phyloP scores from a whole-genome alignment of 2,888 invertebrate genomes.

The Drosophila fulvimacula region DNA sequence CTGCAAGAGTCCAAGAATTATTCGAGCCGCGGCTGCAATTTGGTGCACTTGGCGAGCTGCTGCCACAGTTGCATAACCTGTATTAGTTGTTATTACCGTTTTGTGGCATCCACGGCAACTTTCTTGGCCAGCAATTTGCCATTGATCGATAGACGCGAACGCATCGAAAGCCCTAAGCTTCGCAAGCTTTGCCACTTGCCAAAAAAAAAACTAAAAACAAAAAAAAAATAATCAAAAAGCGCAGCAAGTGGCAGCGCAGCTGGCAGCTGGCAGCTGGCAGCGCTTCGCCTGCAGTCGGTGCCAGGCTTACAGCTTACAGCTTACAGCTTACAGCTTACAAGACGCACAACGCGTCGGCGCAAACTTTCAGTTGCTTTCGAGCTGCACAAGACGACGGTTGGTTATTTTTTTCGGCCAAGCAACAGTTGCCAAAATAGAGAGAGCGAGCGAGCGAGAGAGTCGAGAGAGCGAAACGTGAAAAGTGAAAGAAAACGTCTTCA shows the following conservation, averaged over 20 bases:
- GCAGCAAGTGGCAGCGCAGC: conserved; percentile 49
- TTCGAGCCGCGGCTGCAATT: conserved; percentile 49
- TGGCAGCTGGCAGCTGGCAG: too few relatives aligned
- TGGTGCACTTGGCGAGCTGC: conserved; percentile 49
- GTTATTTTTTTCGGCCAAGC: conserved; percentile 16
- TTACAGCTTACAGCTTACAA: conserved; percentile 78
- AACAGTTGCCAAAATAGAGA: conserved; percentile 10
- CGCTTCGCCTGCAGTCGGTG: conserved; percentile 38
- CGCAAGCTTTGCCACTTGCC: conserved; percentile 67
- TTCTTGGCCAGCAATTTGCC: conserved; percentile 51
- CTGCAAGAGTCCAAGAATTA: conserved; percentile 39
- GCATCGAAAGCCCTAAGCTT: conserved; percentile 53
- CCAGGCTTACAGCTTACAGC: conserved; percentile 62
- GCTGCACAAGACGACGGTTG: conserved; percentile 74
- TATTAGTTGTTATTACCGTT: conserved; percentile 79
- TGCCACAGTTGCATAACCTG: conserved; percentile 63
- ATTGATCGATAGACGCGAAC: conserved; percentile 54
- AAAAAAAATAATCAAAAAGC: conserved; percentile 48
- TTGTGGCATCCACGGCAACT: conserved; percentile 55
- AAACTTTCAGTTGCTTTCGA: conserved; percentile 77
- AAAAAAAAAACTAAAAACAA: conserved; percentile 75
- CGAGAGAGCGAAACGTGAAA: conserved; percentile 49
- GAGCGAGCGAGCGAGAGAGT: conserved; percentile 15
- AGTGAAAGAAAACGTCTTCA: conserved; percentile 65
- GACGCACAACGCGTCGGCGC: conserved; percentile 62